Evolutionary conservation across 1,140 invertebrate species (phyloP).

Genomic region (Vanessa atalanta): DNA sequence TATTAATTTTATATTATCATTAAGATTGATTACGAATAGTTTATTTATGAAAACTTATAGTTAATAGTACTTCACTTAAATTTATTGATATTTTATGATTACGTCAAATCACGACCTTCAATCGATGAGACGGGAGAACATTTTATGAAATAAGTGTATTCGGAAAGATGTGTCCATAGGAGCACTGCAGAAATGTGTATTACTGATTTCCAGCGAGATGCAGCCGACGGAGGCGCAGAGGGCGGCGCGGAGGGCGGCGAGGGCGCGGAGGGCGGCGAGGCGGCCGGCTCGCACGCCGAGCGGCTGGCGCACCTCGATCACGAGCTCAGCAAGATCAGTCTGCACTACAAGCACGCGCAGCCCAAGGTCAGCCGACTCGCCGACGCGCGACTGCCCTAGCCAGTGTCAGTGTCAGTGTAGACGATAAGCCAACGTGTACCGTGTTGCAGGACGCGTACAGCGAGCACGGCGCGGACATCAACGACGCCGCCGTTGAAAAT

Average conservation of each 20-base stretch:
- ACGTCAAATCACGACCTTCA: too few species aligned
- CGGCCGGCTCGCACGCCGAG: constrained; percentile 54
- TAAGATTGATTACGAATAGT: not conserved
- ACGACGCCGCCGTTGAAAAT: constrained; percentile 51
- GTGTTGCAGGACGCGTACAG: constrained; percentile 58
- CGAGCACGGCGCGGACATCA: constrained; percentile 56
- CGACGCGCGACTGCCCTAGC: too few species aligned
- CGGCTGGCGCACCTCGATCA: constrained; percentile 74
- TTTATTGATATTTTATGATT: too few species aligned
- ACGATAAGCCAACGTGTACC: not conserved
- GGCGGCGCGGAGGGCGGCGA: constrained; percentile 27
- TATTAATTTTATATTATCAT: too few species aligned
- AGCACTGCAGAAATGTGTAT: too few species aligned
- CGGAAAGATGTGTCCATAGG: too few species aligned
- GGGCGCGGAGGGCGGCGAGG: constrained; percentile 27
- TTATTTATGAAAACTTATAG: not conserved
- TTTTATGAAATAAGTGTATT: too few species aligned
- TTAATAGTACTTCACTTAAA: too few species aligned
- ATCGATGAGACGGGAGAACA: too few species aligned
- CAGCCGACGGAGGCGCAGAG: constrained; percentile 20
- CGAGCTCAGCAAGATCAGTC: constrained; percentile 78
- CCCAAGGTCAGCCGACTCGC: constrained; percentile 50
- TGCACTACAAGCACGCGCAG: constrained; percentile 69
- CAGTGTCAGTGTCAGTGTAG: too few species aligned
- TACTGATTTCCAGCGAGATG: constrained; percentile 4